Evolutionary conservation across 2,797 vertebrate genomes (phyloP).

Genomic region (Sciaenops ocellatus): DNA sequence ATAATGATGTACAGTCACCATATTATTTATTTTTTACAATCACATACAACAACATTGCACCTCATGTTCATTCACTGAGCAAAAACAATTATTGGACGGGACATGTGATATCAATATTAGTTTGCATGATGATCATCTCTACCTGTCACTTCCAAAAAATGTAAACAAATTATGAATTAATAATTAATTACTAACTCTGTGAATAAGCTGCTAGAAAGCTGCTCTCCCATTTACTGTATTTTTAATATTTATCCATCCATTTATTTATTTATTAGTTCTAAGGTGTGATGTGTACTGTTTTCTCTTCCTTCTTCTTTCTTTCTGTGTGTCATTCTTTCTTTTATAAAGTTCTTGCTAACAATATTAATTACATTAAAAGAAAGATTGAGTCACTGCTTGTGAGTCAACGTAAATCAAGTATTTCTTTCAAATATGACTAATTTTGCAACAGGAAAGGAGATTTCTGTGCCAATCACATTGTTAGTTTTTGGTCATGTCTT

Average conservation of each 20-base stretch:
- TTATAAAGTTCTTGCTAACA: not conserved
- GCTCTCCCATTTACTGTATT: not conserved
- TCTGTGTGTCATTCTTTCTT: not conserved
- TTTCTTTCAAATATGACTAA: not conserved
- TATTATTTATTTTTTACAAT: too few species aligned
- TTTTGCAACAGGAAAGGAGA: not conserved
- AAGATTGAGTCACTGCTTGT: not conserved
- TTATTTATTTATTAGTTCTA: not conserved
- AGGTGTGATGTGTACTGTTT: not conserved
- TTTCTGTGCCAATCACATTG: not conserved
- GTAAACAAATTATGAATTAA: too few species aligned
- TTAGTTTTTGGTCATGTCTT: not conserved
- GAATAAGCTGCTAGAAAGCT: too few species aligned
- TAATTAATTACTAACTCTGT: too few species aligned
- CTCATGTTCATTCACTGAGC: too few species aligned
- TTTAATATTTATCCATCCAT: not conserved
- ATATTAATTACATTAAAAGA: not conserved
- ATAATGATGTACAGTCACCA: not conserved
- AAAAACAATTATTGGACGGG: too few species aligned
- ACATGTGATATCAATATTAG: too few species aligned
- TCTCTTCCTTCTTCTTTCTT: too few species aligned
- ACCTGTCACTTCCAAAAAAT: not conserved
- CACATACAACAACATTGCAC: too few species aligned
- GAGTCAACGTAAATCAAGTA: conserved; percentile 9
- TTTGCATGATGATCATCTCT: too few species aligned